Percentiles rank a stretch among this genome's conserved stretches.
Conservation (phyloP, 2,888 invertebrate genomes). For the Aleiodes testaceus region DNA sequence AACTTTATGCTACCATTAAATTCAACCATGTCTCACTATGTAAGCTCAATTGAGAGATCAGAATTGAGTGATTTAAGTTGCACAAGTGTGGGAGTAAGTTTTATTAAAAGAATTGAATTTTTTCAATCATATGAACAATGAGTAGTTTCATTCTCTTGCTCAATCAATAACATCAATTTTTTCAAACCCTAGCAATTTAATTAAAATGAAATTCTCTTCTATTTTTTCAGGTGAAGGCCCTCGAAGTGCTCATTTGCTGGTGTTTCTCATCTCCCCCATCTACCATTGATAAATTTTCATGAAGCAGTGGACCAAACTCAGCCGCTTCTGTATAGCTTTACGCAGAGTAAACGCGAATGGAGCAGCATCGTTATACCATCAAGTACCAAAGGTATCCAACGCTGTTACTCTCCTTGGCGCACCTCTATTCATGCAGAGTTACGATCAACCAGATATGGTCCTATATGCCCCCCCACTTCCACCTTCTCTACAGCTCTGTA, state of each 20-base stretch:
- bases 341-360: conserved; percentile 43
- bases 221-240: no score
- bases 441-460: conserved; percentile 55
- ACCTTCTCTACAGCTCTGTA: conserved; percentile 24
- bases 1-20: conserved; percentile 32
- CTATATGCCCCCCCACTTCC: conserved; percentile 47
- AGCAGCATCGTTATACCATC: conserved; percentile 60
- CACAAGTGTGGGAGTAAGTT: no score
- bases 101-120: no score
- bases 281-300: background rate
- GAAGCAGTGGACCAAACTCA: conserved; percentile 2
- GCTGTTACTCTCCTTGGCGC: conserved; percentile 42
- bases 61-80: no score
- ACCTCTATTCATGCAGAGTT: conserved; percentile 56
- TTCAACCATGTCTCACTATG: background rate
- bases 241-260: no score
- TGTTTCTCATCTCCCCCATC: no score
- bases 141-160: no score
- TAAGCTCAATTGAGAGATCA: no score
- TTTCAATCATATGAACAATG: no score
- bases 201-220: no score
- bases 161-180: no score
- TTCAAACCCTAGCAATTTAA: no score
- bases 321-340: conserved; percentile 21
- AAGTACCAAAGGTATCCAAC: conserved; percentile 11